Evolutionary conservation across 2,888 invertebrate genomes (phyloP), one percentile per base, ranked within the genome.

Genomic region (Coelinius sp.): DNA sequence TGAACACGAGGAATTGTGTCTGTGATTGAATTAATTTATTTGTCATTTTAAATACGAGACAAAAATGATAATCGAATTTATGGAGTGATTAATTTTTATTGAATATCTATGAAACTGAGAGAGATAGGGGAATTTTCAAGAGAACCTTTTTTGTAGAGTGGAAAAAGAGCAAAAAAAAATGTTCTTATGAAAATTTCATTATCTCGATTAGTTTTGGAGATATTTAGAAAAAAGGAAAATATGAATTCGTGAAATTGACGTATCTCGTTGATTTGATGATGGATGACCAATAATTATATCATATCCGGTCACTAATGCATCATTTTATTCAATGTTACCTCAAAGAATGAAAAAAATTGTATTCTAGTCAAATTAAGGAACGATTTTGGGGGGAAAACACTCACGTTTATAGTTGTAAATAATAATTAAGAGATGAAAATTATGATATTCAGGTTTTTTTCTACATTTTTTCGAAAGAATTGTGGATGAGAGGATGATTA

Each of bases 1-100:
- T 25, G 62, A 73, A 35, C 78, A 63, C 52, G 38, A 80, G 62
- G 83, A 83, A 69, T 75, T 83, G 65, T 80, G 81, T 71, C 68
- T 83, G 70, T 83, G 70, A 76, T 73, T 65, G 49, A 22, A 46
- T 35, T 52, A 14, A 31, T 31, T 35, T 14, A 12, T 4, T 56
- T n/a, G 5, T 14, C 22, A 4, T n/a, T 35, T 24, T 14, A 2
- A 35, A 17, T 14, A 1, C 14, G n/a, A 56, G 12, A 17, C 27
- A 56, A n/a, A 0, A 27, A 14, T n/a, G 31, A 56, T 53, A n/a
- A 25, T 7, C n/a, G n/a, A 56, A 31, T 56, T 27, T 24, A 8
- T 3, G 14, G n/a, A 14, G n/a, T 31, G 3, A 3, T 8, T n/a
- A 17, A 46, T 14, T 46, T n/a, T 46, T 46, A n/a, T 46, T 1